A percentile compares a stretch with the other conserved stretches of the same genome.
phyloP scores from a whole-genome alignment of 1,140 invertebrate genomes.

The Vanessa tameamea region DNA sequence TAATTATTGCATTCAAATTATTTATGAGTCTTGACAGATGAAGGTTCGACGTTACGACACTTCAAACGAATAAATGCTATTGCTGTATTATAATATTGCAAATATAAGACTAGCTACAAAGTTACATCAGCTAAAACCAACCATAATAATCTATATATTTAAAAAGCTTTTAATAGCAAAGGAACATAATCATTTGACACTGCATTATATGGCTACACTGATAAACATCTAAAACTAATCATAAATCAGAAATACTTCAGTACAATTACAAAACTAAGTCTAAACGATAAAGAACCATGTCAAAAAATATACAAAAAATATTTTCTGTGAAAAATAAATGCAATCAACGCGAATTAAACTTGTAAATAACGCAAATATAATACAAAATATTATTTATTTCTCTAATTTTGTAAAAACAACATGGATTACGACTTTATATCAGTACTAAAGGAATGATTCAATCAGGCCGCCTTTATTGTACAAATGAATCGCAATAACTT shows the following conservation, averaged over 20 bases:
- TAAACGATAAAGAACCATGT: constrained; percentile 52
- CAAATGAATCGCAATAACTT: background rate
- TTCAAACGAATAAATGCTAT: constrained; percentile 39
- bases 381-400: constrained; percentile 5
- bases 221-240: constrained; percentile 47
- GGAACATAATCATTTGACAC: constrained; percentile 48
- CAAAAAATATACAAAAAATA: constrained; percentile 54
- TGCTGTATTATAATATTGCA: constrained; percentile 36
- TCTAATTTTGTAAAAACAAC: background rate
- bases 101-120: constrained; percentile 39
- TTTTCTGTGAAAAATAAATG: constrained; percentile 20
- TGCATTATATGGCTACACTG: constrained; percentile 30
- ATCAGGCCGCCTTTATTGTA: background rate
- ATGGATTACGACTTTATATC: background rate
- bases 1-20: constrained; percentile 21
- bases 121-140: constrained; percentile 33
- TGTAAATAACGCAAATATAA: constrained; percentile 3
- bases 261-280: constrained; percentile 45
- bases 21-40: background rate
- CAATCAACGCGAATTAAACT: background rate
- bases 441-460: constrained; percentile 12
- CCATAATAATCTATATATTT: constrained; percentile 33
- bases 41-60: constrained; percentile 11
- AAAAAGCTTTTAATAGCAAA: constrained; percentile 44
- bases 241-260: constrained; percentile 51